A percentile compares a stretch with the other conserved stretches of the same genome.
phyloP scores from a whole-genome alignment of 2,113 vertebrate species.

The Cololabis saira region DNA sequence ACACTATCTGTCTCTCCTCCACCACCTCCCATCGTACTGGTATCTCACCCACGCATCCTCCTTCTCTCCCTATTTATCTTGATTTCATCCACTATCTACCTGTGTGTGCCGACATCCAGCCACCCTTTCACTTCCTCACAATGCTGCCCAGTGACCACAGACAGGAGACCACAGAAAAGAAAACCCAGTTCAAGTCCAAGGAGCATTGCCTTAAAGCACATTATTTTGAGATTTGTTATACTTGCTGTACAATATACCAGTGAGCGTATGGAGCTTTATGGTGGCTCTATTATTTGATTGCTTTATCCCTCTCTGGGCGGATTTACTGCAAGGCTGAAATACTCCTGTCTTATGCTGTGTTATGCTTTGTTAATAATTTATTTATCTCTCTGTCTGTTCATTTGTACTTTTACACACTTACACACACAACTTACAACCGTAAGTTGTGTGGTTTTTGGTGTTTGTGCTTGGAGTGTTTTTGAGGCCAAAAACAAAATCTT shows the following conservation, averaged over 20 bases:
- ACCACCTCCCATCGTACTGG: constrained; percentile 25
- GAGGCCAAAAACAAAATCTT: no score
- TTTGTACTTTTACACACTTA: no score
- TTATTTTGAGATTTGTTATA: background rate
- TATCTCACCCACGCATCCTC: constrained; percentile 58
- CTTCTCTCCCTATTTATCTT: constrained; percentile 28
- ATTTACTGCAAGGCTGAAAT: constrained; percentile 3
- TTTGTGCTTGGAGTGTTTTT: no score
- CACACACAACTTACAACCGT: no score
- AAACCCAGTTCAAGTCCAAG: background rate
- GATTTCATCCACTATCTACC: constrained; percentile 50
- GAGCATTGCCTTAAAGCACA: background rate
- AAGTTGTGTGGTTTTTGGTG: no score
- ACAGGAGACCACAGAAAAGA: constrained; percentile 22
- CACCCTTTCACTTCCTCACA: constrained; percentile 55
- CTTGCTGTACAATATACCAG: background rate
- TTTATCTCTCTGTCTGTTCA: no score
- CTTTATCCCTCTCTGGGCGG: background rate
- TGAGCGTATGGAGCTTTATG: background rate
- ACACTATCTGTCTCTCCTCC: constrained; percentile 61
- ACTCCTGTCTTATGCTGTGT: background rate
- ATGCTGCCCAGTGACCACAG: constrained; percentile 35
- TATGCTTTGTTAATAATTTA: no score
- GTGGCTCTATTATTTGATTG: constrained; percentile 6
- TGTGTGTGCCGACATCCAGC: constrained; percentile 32